Conservation (phyloP, 30 jellyfish, hydroid and myxozoan species). For the Haliclystus octoradiatus region DNA sequence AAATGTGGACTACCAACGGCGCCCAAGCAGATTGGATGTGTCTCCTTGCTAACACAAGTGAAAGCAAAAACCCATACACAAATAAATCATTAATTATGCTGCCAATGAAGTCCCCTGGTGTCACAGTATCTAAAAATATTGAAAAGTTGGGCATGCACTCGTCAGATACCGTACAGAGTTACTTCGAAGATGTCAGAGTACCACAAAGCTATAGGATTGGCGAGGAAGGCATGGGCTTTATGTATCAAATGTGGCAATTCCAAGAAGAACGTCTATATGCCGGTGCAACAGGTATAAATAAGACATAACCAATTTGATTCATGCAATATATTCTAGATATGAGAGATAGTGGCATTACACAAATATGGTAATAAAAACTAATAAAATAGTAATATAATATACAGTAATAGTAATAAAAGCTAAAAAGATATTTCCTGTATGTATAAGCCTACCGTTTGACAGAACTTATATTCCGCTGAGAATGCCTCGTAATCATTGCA, state of each 20-base stretch:
- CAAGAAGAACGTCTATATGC: conserved; percentile 95
- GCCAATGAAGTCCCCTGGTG: conserved; percentile 86
- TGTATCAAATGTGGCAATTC: conserved; percentile 88
- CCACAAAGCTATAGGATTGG: conserved; percentile 97
- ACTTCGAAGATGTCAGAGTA: conserved; percentile 86
- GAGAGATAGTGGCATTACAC: no score
- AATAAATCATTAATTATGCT: conserved; percentile 73
- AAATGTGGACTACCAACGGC: conserved; percentile 99
- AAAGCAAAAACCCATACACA: conserved; percentile 46
- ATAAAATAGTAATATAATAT: no score
- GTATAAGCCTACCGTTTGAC: no score
- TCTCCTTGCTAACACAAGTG: conserved; percentile 90
- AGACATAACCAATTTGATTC: no score
- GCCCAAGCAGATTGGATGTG: conserved; percentile 99
- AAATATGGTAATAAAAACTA: no score
- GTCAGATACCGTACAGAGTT: conserved; percentile 94
- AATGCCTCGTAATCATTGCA: no score
- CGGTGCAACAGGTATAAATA: conserved; percentile 35
- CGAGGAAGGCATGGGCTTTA: conserved; percentile 91
- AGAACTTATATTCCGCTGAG: no score
- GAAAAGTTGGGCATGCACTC: conserved; percentile 90
- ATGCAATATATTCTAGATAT: no score
- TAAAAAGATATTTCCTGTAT: no score
- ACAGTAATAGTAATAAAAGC: no score
- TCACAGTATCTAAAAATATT: conserved; percentile 41